These are phyloP conservation scores for Halyomorpha halys DNA, from an alignment of 1,140 invertebrate species.

Conservation along the genomic window DNA sequence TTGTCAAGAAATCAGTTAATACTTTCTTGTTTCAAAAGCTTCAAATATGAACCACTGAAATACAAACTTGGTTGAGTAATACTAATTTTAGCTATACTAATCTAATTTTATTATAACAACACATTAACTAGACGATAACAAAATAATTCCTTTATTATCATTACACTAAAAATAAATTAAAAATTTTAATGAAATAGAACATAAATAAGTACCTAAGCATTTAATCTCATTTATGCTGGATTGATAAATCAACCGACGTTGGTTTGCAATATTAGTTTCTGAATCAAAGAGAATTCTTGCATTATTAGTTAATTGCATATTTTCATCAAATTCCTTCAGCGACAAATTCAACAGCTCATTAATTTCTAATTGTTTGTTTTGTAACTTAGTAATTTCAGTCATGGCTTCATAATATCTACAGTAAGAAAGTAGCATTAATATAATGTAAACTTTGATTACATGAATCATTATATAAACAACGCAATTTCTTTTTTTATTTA, in stretches of 20 bases:
- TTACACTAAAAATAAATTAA: too few relatives aligned
- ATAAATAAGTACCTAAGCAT: neutral
- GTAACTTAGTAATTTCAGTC: neutral
- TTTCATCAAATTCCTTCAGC: constrained; percentile 4
- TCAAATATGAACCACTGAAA: too few relatives aligned
- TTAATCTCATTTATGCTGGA: neutral
- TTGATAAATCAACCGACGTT: neutral
- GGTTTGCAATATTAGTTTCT: neutral
- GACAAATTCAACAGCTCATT: constrained; percentile 1
- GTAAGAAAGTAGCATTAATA: neutral
- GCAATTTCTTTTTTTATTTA: neutral
- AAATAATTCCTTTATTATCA: too few relatives aligned
- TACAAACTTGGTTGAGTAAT: too few relatives aligned
- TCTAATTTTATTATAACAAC: too few relatives aligned
- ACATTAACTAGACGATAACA: too few relatives aligned
- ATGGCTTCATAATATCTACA: neutral
- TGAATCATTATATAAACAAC: neutral
- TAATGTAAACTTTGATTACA: neutral
- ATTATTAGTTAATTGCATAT: neutral
- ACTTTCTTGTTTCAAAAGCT: too few relatives aligned
- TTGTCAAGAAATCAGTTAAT: too few relatives aligned
- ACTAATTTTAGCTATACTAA: too few relatives aligned
- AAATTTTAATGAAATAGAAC: too few relatives aligned
- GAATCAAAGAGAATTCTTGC: neutral
- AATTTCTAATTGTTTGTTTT: constrained; percentile 5